Percentiles rank a stretch among this genome's conserved stretches.
phyloP scores from a whole-genome alignment of 2,797 vertebrate species.

The Micropoecilia bifurca region DNA sequence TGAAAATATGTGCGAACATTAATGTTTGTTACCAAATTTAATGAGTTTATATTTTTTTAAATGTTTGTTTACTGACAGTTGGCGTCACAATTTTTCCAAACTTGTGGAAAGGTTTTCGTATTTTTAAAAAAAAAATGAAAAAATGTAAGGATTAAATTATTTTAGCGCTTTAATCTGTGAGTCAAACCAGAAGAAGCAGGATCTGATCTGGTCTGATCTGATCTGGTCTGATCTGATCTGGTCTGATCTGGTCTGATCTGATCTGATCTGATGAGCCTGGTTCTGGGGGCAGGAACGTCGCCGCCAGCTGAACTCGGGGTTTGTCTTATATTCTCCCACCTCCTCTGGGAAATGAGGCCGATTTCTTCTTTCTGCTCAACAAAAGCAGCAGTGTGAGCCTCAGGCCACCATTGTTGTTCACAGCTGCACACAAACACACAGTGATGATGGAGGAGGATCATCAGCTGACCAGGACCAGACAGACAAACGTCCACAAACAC shows the following conservation, averaged over 20 bases:
- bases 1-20: not conserved
- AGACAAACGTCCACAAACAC: not conserved
- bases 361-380: slow-evolving; percentile 55
- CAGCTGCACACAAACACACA: slow-evolving; percentile 55
- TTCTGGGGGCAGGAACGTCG: slow-evolving; percentile 30
- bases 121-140: not conserved
- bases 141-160: not conserved
- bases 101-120: not conserved
- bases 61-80: not conserved
- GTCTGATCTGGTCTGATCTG: not conserved
- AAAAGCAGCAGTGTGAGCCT: slow-evolving; percentile 62
- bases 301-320: slow-evolving; percentile 9
- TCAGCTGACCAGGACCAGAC: slow-evolving; percentile 33
- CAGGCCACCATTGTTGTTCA: slow-evolving; percentile 59
- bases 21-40: not conserved
- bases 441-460: slow-evolving; percentile 29
- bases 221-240: slow-evolving; percentile 11
- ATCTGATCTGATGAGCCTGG: slow-evolving; percentile 25
- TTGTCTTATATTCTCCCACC: slow-evolving; percentile 27
- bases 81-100: not conserved
- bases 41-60: not conserved
- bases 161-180: not conserved
- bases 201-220: not conserved
- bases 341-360: slow-evolving; percentile 35
- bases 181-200: not conserved